Percentiles rank a stretch among this genome's conserved stretches.
These are phyloP conservation scores for Sakesphorus luctuosus DNA, from an alignment of 2,113 vertebrate species.

Conservation along the genomic window DNA sequence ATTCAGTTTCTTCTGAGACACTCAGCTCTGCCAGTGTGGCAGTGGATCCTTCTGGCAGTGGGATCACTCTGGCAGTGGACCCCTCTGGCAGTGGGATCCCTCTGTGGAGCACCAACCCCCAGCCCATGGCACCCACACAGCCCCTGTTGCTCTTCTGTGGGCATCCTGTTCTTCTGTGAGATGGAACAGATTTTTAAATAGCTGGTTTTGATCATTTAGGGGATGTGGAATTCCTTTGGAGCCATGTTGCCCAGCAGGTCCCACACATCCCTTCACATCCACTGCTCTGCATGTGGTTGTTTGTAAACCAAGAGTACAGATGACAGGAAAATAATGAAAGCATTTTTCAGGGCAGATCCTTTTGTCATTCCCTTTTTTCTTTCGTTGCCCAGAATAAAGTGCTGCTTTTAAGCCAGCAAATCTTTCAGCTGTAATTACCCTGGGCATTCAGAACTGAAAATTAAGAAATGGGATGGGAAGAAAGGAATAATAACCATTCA, in stretches of 20 bases:
- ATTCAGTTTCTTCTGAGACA: slow-evolving; percentile 41
- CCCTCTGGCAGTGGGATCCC: neutral
- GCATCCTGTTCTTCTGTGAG: neutral
- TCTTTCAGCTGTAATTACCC: slow-evolving; percentile 17
- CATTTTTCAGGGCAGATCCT: neutral
- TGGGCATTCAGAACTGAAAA: neutral
- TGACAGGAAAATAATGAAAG: slow-evolving; percentile 21
- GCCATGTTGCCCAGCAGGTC: accelerated
- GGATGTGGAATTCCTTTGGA: neutral
- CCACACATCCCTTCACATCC: neutral
- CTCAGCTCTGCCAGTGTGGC: slow-evolving; percentile 33
- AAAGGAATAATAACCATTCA: neutral
- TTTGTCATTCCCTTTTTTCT: neutral
- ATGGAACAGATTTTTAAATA: neutral
- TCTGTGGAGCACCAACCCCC: neutral
- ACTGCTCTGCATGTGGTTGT: neutral
- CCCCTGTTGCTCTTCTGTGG: neutral
- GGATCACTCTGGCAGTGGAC: neutral
- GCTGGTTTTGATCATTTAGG: neutral
- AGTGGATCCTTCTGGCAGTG: neutral
- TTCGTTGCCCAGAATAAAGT: neutral
- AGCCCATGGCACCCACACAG: neutral
- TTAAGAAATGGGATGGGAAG: neutral
- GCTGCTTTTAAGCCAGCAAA: slow-evolving; percentile 12
- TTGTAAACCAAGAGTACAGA: neutral